Conservation (phyloP, 2,113 vertebrate species). For the Haemorhous mexicanus region DNA sequence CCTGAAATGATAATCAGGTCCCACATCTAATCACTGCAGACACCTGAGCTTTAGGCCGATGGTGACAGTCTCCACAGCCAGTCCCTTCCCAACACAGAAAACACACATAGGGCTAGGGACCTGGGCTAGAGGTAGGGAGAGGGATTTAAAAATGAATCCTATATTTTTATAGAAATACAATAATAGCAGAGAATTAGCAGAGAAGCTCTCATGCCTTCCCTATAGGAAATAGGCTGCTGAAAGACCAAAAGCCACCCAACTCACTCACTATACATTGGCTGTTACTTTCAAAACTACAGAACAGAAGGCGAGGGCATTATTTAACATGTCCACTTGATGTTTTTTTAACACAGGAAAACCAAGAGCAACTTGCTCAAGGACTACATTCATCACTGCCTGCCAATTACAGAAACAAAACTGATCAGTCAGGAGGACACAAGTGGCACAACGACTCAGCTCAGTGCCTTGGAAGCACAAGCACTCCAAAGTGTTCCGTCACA, state of each 20-base stretch:
- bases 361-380: conserved; percentile 8
- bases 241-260: neutral
- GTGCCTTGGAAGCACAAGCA: accelerated
- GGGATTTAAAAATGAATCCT: neutral
- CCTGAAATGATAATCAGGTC: neutral
- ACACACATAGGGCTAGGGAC: accelerated
- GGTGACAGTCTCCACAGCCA: neutral
- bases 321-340: neutral
- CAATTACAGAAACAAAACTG: conserved; percentile 29
- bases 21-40: neutral
- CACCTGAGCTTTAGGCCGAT: neutral
- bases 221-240: neutral
- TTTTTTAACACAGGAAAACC: conserved; percentile 20
- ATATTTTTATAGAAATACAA: neutral
- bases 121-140: neutral
- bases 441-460: accelerated
- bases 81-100: neutral
- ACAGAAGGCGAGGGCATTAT: neutral
- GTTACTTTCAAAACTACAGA: neutral
- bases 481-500: neutral
- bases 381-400: conserved; percentile 35
- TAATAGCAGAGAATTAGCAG: neutral
- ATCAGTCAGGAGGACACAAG: neutral
- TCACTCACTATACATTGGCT: accelerated
- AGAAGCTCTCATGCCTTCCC: neutral